These are phyloP conservation scores for Ellobius talpinus DNA, from an alignment of 2,113 vertebrate genomes.

Conservation along the genomic window DNA sequence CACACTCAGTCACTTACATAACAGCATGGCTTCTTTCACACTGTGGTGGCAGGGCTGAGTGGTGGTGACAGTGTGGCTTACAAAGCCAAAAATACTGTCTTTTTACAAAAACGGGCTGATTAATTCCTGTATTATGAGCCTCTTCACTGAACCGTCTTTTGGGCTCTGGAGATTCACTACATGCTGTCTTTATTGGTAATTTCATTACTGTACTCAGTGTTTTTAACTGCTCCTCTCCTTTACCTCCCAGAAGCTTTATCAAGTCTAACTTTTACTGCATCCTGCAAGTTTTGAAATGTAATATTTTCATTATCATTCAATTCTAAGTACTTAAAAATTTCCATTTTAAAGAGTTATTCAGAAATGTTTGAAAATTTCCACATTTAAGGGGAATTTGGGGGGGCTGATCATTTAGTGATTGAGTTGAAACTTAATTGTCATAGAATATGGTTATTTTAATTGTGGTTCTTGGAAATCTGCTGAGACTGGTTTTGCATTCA, in stretches of 20 bases:
- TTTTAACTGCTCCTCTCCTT: neutral
- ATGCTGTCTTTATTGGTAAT: conserved; percentile 8
- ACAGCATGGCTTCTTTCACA: neutral
- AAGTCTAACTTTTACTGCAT: conserved; percentile 62
- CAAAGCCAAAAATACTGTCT: neutral
- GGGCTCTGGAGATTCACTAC: neutral
- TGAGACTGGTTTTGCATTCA: conserved; percentile 56
- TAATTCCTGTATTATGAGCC: neutral
- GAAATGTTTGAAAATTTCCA: conserved; percentile 79
- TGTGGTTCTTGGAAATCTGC: conserved; percentile 64
- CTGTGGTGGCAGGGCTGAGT: neutral
- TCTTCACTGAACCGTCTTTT: neutral
- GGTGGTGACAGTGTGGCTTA: neutral
- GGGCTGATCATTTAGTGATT: conserved; percentile 34
- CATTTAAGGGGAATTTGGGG: conserved; percentile 72
- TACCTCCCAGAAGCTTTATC: conserved; percentile 46
- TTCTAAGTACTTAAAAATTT: conserved; percentile 76
- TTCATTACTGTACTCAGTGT: conserved; percentile 27
- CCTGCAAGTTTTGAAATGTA: conserved; percentile 62
- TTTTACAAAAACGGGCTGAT: neutral
- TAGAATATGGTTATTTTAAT: conserved; percentile 56
- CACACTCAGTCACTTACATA: neutral
- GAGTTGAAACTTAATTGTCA: conserved; percentile 66
- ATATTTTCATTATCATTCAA: conserved; percentile 76
- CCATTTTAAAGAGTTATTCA: conserved; percentile 74